phyloP scores from a whole-genome alignment of 2,797 vertebrate species.

The Hypotaenidia philippensis region DNA sequence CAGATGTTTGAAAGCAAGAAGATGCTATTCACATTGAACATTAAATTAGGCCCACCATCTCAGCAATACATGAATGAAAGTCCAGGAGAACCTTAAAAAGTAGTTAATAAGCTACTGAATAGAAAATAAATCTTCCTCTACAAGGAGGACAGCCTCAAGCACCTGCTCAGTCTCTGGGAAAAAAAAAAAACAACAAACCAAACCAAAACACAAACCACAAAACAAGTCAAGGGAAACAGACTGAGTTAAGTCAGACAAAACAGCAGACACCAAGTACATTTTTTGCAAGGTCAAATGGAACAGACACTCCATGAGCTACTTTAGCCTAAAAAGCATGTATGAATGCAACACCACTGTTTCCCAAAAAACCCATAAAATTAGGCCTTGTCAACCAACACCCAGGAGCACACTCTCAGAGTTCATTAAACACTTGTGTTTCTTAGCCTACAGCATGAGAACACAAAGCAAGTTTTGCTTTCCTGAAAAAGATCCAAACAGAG shows the following conservation, averaged over 20 bases:
- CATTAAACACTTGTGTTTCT: neutral
- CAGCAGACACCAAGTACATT: neutral
- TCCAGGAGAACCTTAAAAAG: neutral
- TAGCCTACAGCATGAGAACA: neutral
- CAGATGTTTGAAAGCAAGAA: neutral
- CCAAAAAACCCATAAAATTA: neutral
- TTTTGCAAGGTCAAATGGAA: neutral
- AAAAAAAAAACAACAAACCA: neutral
- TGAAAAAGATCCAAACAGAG: neutral
- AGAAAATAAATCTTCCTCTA: neutral
- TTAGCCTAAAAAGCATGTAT: neutral
- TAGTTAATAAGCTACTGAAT: neutral
- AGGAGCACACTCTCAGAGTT: neutral
- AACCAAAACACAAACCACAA: neutral
- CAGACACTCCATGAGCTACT: neutral
- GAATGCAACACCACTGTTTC: neutral
- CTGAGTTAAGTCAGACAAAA: neutral
- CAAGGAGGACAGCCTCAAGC: neutral
- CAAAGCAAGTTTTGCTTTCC: neutral
- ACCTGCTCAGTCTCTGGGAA: neutral
- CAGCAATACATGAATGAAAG: neutral
- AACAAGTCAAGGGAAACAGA: neutral
- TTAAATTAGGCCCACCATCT: neutral
- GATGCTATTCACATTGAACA: neutral
- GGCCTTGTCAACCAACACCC: fast-evolving